These are phyloP conservation scores for Holothuria leucospilota DNA, from an alignment of 53 echinoderm and acorn worm species.

Conservation along the genomic window DNA sequence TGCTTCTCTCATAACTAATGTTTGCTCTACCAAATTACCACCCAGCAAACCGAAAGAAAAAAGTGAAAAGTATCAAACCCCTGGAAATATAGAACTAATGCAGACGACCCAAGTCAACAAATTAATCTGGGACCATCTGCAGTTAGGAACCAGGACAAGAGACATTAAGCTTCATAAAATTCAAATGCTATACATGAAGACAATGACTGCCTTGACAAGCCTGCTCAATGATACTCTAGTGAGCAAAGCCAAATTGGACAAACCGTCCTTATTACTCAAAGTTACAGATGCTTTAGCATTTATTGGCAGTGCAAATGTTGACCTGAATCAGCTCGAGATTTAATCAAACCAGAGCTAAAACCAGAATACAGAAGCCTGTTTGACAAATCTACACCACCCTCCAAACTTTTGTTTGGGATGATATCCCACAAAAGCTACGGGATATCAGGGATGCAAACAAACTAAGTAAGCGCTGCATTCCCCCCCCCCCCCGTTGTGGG, in stretches of 20 bases:
- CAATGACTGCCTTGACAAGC: conserved; percentile 6
- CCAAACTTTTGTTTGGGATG: conserved; percentile 23
- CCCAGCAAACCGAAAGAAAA: neutral
- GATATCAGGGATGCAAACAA: conserved; percentile 23
- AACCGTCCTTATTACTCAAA: neutral
- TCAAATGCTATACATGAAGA: neutral
- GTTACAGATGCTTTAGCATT: conserved; percentile 7
- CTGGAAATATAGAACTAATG: neutral
- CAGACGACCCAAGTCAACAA: neutral
- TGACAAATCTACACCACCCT: conserved; percentile 1
- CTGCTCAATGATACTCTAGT: neutral
- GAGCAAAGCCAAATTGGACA: conserved; percentile 1
- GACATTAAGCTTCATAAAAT: conserved; percentile 3
- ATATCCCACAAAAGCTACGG: conserved; percentile 15
- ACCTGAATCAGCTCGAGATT: neutral
- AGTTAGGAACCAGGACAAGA: neutral
- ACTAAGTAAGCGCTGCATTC: neutral
- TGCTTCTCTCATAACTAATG: neutral
- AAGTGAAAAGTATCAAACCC: neutral
- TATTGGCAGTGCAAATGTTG: conserved; percentile 1
- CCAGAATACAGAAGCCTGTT: conserved; percentile 14
- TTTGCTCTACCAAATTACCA: conserved; percentile 12
- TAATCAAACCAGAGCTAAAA: conserved; percentile 20
- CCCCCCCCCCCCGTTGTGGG: neutral
- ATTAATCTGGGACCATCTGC: conserved; percentile 4